Conservation (phyloP, 1,140 invertebrate genomes). For the Rhyzopertha dominica region DNA sequence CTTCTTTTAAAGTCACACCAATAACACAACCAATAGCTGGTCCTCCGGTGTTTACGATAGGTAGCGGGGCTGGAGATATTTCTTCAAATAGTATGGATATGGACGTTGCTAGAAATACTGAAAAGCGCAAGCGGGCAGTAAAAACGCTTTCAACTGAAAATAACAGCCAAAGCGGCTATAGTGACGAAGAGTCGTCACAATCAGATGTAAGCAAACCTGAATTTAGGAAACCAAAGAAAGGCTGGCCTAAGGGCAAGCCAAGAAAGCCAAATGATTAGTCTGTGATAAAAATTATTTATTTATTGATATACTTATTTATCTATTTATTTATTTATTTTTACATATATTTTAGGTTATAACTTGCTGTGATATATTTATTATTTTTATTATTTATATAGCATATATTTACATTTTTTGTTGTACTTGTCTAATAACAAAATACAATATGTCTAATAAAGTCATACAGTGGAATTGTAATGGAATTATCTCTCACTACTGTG, state of each 20-base stretch:
- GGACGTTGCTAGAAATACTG: too few species aligned
- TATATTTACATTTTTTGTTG: too few species aligned
- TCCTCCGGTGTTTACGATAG: too few species aligned
- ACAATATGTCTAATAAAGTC: conserved; percentile 1
- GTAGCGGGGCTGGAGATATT: too few species aligned
- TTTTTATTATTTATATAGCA: too few species aligned
- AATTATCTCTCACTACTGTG: conserved; percentile 5
- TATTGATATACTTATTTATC: conserved; percentile 2
- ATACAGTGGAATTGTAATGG: conserved; percentile 19
- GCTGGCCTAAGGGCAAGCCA: too few species aligned
- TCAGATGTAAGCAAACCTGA: conserved; percentile 2
- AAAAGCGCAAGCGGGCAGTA: conserved; percentile 5
- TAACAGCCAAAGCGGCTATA: conserved; percentile 6
- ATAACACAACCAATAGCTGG: too few species aligned
- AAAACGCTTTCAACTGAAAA: conserved; percentile 6
- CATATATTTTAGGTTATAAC: background rate
- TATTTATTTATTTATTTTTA: background rate
- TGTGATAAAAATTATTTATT: background rate
- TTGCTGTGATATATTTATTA: background rate
- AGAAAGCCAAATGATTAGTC: background rate
- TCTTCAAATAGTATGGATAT: too few species aligned
- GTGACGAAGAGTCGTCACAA: conserved; percentile 6
- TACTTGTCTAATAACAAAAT: too few species aligned
- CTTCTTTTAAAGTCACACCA: too few species aligned
- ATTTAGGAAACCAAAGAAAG: too few species aligned